Evolutionary conservation across 1,140 invertebrate species (phyloP).

Genomic region (Bombus cullumanus): DNA sequence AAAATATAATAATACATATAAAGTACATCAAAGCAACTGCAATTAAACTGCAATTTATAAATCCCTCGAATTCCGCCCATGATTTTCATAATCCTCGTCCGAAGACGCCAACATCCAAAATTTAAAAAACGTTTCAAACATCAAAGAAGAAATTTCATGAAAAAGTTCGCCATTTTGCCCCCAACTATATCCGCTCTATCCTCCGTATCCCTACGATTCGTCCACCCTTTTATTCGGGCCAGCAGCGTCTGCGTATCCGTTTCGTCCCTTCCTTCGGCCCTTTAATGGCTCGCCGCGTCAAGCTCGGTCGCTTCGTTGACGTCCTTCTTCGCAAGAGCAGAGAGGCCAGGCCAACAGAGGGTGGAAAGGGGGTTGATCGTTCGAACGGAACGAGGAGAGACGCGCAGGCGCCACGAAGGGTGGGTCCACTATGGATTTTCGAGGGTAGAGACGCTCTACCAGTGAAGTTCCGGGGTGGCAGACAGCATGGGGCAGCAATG

Average conservation of each 20-base stretch:
- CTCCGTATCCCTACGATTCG: background rate
- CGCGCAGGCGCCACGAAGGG: constrained; percentile 66
- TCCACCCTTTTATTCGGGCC: background rate
- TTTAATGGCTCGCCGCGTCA: constrained; percentile 12
- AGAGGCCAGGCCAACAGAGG: background rate
- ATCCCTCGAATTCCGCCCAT: no score
- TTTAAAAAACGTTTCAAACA: background rate
- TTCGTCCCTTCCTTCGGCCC: constrained; percentile 17
- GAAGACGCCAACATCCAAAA: background rate
- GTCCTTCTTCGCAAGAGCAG: constrained; percentile 24
- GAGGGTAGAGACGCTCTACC: constrained; percentile 63
- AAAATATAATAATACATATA: no score
- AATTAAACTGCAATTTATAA: no score
- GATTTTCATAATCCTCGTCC: background rate
- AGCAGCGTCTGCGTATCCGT: constrained; percentile 28
- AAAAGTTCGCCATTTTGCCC: constrained; percentile 40
- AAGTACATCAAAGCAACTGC: no score
- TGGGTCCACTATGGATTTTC: constrained; percentile 72
- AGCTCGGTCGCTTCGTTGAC: constrained; percentile 33
- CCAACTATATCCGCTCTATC: background rate
- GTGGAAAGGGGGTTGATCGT: constrained; percentile 49
- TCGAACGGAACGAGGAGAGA: constrained; percentile 54
- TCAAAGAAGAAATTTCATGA: background rate
- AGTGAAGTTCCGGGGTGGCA: constrained; percentile 67
- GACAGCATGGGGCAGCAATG: constrained; percentile 66